Conservation (phyloP, 2,797 vertebrate species). For the Helarctos malayanus region DNA sequence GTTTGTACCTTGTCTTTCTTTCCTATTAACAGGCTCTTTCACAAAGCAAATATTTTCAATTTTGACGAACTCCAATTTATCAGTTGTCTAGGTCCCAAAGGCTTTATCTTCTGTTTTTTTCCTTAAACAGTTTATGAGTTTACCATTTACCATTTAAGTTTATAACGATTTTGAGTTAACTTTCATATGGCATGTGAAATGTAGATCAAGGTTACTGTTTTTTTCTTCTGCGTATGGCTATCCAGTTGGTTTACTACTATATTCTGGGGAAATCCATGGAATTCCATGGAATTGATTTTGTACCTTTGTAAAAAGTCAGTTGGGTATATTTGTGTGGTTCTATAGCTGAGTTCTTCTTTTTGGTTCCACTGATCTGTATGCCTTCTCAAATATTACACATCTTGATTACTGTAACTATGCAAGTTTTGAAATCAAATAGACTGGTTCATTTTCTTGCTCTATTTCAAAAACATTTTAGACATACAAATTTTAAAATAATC, state of each 20-base stretch:
- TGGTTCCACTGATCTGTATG: neutral
- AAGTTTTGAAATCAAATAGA: neutral
- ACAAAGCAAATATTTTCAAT: neutral
- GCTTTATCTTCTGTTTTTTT: neutral
- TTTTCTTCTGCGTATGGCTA: neutral
- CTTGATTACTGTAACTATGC: neutral
- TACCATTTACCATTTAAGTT: neutral
- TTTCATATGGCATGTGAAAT: neutral
- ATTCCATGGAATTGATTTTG: neutral
- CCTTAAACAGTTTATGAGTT: neutral
- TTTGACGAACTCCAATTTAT: neutral
- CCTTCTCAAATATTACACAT: neutral
- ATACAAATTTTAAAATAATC: neutral
- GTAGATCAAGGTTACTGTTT: neutral
- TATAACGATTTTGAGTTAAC: neutral
- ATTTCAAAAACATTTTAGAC: neutral
- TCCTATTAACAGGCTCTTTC: neutral
- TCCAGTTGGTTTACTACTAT: neutral
- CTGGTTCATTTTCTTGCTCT: neutral
- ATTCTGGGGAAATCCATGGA: neutral
- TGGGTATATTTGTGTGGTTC: neutral
- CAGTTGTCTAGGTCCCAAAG: neutral
- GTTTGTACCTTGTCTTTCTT: neutral
- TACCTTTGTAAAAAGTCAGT: neutral
- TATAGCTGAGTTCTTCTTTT: neutral